These are phyloP conservation scores for Porites lutea DNA, from an alignment of 64 coral and sea anemone genomes.

Conservation along the genomic window DNA sequence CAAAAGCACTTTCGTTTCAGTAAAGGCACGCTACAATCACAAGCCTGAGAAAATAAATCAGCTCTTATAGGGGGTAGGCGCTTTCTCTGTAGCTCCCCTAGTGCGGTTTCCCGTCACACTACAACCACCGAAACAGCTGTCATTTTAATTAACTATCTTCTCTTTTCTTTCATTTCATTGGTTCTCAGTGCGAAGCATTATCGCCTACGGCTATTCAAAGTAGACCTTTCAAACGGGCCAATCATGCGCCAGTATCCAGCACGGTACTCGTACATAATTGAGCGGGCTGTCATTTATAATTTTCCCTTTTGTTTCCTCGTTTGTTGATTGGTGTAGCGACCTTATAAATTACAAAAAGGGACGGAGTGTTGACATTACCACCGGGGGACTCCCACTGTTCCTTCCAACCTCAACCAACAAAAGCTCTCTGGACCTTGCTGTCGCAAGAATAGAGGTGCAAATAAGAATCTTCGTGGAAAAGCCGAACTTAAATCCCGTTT, in stretches of 20 bases:
- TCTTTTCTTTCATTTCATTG: constrained; percentile 87
- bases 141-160: constrained; percentile 93
- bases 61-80: constrained; percentile 85
- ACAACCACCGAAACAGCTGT: constrained; percentile 84
- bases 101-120: constrained; percentile 77
- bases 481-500: not conserved
- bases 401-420: constrained; percentile 85
- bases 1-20: not conserved
- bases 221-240: constrained; percentile 43
- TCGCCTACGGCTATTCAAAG: constrained; percentile 86
- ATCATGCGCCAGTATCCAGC: constrained; percentile 48
- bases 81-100: constrained; percentile 78
- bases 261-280: constrained; percentile 89
- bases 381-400: constrained; percentile 81
- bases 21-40: constrained; percentile 36
- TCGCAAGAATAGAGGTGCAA: constrained; percentile 47
- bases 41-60: constrained; percentile 18
- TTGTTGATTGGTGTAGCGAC: constrained; percentile 60
- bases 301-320: constrained; percentile 45
- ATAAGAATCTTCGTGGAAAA: constrained; percentile 22
- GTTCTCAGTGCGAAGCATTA: constrained; percentile 61
- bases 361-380: constrained; percentile 50
- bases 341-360: constrained; percentile 47
- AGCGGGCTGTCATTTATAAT: constrained; percentile 67
- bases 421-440: constrained; percentile 60